Base-by-base conservation (phyloP, 2,113 vertebrate genomes). In the Bubalus kerabau region DNA sequence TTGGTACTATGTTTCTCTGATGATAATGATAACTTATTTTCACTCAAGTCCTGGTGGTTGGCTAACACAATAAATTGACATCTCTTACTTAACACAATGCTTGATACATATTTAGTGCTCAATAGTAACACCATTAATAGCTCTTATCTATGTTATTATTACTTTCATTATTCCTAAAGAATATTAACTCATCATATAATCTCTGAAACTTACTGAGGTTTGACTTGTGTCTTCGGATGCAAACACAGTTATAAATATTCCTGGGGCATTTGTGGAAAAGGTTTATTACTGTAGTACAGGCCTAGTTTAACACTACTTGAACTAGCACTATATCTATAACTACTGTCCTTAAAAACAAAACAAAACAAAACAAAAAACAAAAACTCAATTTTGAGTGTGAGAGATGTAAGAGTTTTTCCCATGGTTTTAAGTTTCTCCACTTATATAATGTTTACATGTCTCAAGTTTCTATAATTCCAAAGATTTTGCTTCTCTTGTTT, bases 31-130 rank as follows among this genome's bases (percentile, higher is more conserved):
- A 23, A 71, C 40, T 7, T 15, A n/a, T 24, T 2, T 71, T 6
- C 9, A 3, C 32, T 52, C 13, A 21, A n/a, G 26, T 74, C 62
- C 48, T n/a, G 2, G 9, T 6, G 9, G 1, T 1, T 87, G 32
- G 56, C 1, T n/a, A 50, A 30, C 46, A 5, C 40, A 50, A 6
- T 81, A 3, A 54, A 32, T 26, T 1, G 43, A 67, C 0, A 2
- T 74, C 6, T 52, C 7, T 89, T 57, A 43, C 19, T 80, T 57
- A 74, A 30, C 32, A 59, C 13, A 30, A 48, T 28, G 21, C 6
- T 82, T 83, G 32, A 23, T 3, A 56, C 21, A n/a, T 15, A 80
- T n/a, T 81, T 83, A 86, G 7, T 50, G 26, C 8, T 90, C 15
- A 46, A n/a, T 0, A 17, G 6, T 64, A 21, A 6, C 17, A 6